Percentiles rank a stretch among this genome's conserved stretches.
phyloP scores from a whole-genome alignment of 2,797 vertebrate genomes.

The Trichosurus vulpecula region DNA sequence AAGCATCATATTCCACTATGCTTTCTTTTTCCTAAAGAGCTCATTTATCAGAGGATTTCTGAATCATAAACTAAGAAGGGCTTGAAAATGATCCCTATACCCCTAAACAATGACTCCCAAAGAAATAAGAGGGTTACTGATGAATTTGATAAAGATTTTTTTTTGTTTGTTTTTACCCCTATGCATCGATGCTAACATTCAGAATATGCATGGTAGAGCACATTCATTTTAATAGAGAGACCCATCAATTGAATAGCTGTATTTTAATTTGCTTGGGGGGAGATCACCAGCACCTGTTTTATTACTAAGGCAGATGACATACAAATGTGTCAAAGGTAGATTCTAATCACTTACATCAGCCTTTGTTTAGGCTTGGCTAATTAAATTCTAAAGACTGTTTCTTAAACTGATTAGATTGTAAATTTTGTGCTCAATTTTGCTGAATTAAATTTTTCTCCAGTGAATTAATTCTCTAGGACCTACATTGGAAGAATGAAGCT shows the following conservation, averaged over 20 bases:
- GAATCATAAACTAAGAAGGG: conserved; percentile 3
- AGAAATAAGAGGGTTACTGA: background rate
- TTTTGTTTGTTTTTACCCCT: no score
- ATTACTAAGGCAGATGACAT: conserved; percentile 50
- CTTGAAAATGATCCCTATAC: conserved; percentile 8
- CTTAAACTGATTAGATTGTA: conserved; percentile 62
- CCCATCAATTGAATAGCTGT: background rate
- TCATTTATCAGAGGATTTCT: background rate
- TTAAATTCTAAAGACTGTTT: conserved; percentile 45
- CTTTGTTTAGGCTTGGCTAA: conserved; percentile 52
- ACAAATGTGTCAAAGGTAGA: conserved; percentile 20
- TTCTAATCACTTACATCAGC: conserved; percentile 28
- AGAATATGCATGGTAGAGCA: background rate
- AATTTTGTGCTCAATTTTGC: conserved; percentile 62
- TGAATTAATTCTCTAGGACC: conserved; percentile 62
- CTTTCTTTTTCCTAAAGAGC: conserved; percentile 40
- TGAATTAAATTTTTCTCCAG: conserved; percentile 63
- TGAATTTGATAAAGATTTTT: conserved; percentile 38
- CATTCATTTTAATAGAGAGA: background rate
- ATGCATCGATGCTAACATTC: conserved; percentile 31
- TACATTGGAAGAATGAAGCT: conserved; percentile 58
- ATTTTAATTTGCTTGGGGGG: background rate
- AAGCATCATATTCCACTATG: background rate
- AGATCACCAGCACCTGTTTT: background rate
- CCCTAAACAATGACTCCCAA: background rate